A percentile compares a stretch with the other conserved stretches of the same genome.
These are phyloP conservation scores for Ornithoptera alexandrae DNA, from an alignment of 2,888 invertebrate species.

Conservation along the genomic window DNA sequence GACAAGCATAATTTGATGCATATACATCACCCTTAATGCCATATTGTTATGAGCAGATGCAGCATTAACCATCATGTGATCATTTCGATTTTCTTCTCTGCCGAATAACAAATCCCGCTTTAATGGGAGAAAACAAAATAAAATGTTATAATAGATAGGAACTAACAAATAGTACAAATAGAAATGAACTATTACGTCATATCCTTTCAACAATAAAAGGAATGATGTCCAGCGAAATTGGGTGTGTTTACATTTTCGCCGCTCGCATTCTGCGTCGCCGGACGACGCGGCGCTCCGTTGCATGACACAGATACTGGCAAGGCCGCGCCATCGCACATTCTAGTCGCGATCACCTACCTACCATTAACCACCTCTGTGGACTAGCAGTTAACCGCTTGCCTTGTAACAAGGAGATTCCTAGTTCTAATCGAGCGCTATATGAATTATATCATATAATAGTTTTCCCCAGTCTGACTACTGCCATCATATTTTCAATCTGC, in stretches of 20 bases:
- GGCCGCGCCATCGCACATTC: conserved; percentile 41
- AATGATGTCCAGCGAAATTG: conserved; percentile 13
- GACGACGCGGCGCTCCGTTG: conserved; percentile 33
- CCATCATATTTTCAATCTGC: not conserved
- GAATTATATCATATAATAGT: not conserved
- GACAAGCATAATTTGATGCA: too few species aligned
- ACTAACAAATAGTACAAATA: not conserved
- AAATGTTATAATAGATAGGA: too few species aligned
- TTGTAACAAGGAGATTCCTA: not conserved
- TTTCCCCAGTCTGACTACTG: not conserved
- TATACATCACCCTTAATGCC: too few species aligned
- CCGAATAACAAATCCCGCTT: too few species aligned
- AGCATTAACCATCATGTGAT: too few species aligned
- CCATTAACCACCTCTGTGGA: not conserved
- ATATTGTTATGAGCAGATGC: too few species aligned
- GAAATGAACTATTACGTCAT: not conserved
- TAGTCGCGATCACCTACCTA: conserved; percentile 33
- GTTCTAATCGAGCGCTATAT: not conserved
- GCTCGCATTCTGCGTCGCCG: conserved; percentile 29
- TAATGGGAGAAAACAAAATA: too few species aligned
- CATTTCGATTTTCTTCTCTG: too few species aligned
- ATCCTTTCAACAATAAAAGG: not conserved
- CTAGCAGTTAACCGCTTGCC: not conserved
- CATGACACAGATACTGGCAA: conserved; percentile 42
- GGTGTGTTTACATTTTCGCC: conserved; percentile 38